Evolutionary conservation across 2,797 vertebrate genomes (phyloP).

Genomic region (Hydrolagus colliei): DNA sequence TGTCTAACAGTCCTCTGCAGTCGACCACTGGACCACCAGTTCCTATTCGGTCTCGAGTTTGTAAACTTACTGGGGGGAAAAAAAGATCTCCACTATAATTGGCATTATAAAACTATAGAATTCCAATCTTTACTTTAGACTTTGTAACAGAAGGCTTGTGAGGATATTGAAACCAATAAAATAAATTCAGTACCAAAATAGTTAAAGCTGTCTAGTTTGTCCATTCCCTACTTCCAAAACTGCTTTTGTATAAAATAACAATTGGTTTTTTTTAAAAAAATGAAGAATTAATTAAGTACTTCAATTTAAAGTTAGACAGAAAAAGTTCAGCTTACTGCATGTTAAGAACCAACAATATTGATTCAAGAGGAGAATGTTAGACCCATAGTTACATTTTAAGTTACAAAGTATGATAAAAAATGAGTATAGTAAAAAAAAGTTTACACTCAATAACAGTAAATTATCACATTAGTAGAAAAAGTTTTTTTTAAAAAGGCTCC

Average conservation of each 20-base stretch:
- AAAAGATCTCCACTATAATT: not conserved
- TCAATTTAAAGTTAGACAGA: not conserved
- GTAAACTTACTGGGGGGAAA: conserved; percentile 77
- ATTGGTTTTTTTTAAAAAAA: not conserved
- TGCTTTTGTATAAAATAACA: too few species aligned
- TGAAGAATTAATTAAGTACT: conserved; percentile 39
- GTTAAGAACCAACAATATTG: not conserved
- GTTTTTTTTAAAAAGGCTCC: not conserved
- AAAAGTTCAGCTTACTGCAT: not conserved
- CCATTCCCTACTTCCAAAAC: too few species aligned
- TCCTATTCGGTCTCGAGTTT: conserved; percentile 90
- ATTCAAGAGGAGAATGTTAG: not conserved
- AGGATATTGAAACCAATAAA: not conserved
- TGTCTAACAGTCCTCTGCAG: conserved; percentile 88
- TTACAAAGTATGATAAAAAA: not conserved
- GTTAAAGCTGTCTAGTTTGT: not conserved
- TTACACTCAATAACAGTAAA: not conserved
- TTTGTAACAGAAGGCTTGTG: not conserved
- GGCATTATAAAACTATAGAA: not conserved
- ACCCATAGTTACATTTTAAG: not conserved
- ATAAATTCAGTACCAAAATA: not conserved
- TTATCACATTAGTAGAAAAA: not conserved
- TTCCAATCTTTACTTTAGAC: not conserved
- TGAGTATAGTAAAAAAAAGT: not conserved
- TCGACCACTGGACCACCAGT: conserved; percentile 89